phyloP scores from a whole-genome alignment of 2,113 vertebrate genomes.

The Butorides virescens region DNA sequence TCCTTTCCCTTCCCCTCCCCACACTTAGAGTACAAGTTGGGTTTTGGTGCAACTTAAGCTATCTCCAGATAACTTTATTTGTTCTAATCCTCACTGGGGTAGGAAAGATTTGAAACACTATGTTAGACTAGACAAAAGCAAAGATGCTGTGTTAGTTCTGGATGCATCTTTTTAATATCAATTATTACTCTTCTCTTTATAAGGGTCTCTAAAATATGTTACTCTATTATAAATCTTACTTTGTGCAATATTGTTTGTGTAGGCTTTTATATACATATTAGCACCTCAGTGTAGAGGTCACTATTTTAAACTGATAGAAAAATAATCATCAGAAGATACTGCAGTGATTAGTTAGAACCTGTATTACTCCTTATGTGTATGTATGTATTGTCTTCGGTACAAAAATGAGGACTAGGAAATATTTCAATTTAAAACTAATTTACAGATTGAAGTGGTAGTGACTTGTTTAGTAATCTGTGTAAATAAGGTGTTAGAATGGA shows the following conservation, averaged over 20 bases:
- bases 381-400: slow-evolving; percentile 79
- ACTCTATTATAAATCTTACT: slow-evolving; percentile 84
- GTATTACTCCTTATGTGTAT: slow-evolving; percentile 83
- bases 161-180: slow-evolving; percentile 78
- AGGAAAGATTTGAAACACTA: slow-evolving; percentile 75
- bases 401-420: slow-evolving; percentile 80
- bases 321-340: slow-evolving; percentile 80
- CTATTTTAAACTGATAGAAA: slow-evolving; percentile 80
- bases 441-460: slow-evolving; percentile 82
- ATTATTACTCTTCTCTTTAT: slow-evolving; percentile 78
- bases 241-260: slow-evolving; percentile 88
- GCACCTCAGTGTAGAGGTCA: slow-evolving; percentile 79
- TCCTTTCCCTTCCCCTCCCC: not conserved
- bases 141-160: slow-evolving; percentile 78
- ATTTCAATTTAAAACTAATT: slow-evolving; percentile 79
- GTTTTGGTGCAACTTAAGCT: slow-evolving; percentile 76
- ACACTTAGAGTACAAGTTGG: slow-evolving; percentile 71
- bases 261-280: slow-evolving; percentile 82
- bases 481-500: slow-evolving; percentile 83
- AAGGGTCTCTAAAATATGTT: slow-evolving; percentile 81
- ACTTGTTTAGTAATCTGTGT: slow-evolving; percentile 82
- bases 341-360: slow-evolving; percentile 83
- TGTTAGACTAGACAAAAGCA: slow-evolving; percentile 75
- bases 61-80: slow-evolving; percentile 45
- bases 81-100: slow-evolving; percentile 65